Conservation (phyloP, 2,113 vertebrate species). For the Zosterops japonicus region DNA sequence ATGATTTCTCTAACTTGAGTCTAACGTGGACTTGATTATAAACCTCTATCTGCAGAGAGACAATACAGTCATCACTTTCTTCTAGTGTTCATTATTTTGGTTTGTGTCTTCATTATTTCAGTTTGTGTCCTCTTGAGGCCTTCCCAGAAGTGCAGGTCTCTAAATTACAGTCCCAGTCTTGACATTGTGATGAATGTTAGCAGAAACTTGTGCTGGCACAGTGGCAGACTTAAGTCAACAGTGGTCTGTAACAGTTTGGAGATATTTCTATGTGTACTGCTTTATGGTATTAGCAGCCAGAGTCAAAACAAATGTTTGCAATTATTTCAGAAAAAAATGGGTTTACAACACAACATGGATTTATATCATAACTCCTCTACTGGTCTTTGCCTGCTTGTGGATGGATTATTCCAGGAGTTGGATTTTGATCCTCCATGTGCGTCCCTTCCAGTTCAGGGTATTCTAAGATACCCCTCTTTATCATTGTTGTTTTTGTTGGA, state of each 20-base stretch:
- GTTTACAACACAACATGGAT: background rate
- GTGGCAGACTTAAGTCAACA: background rate
- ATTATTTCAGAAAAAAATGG: background rate
- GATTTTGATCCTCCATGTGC: background rate
- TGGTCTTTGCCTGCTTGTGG: background rate
- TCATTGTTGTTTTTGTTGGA: background rate
- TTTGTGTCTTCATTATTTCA: conserved; percentile 23
- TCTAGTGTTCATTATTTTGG: background rate
- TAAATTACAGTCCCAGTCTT: background rate
- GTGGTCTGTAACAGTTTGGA: background rate
- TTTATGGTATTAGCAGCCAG: background rate
- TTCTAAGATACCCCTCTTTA: background rate
- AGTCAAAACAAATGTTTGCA: background rate
- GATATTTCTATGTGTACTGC: background rate
- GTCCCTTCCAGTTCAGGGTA: background rate
- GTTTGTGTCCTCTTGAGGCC: background rate
- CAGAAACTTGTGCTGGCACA: background rate
- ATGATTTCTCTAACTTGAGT: background rate
- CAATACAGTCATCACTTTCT: background rate
- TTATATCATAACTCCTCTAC: background rate
- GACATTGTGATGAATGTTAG: background rate
- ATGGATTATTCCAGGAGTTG: background rate
- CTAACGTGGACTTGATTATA: background rate
- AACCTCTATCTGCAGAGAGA: background rate
- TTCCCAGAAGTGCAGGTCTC: background rate